Percentiles rank a stretch among this genome's conserved stretches.
Evolutionary conservation across 2,888 invertebrate genomes (phyloP).

Genomic region (Drosophila hamatofila): DNA sequence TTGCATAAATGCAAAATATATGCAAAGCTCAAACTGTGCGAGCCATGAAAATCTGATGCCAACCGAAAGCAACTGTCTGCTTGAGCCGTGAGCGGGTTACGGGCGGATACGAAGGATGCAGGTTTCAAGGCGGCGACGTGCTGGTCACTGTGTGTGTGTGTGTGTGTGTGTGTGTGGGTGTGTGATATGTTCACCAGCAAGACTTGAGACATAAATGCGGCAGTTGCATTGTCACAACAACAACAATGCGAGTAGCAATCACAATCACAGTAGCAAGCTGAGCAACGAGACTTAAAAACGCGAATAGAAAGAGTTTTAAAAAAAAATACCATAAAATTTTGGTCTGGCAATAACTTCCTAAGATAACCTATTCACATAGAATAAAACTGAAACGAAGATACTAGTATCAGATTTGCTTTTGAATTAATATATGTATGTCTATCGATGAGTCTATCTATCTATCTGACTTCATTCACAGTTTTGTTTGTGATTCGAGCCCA

Average conservation of each 20-base stretch:
- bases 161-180: constrained; percentile 13
- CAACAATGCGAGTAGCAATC: constrained; percentile 8
- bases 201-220: constrained; percentile 56
- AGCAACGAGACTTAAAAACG: neutral
- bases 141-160: constrained; percentile 24
- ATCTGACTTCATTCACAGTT: neutral
- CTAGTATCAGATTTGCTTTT: too few relatives aligned
- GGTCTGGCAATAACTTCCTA: too few relatives aligned
- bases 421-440: too few relatives aligned
- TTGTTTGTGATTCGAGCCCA: neutral
- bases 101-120: constrained; percentile 3
- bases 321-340: too few relatives aligned
- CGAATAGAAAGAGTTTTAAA: neutral
- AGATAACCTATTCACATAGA: too few relatives aligned
- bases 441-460: too few relatives aligned
- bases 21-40: constrained; percentile 66
- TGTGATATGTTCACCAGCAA: constrained; percentile 51
- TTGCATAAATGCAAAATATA: constrained; percentile 76
- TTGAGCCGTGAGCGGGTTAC: constrained; percentile 13
- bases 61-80: constrained; percentile 51
- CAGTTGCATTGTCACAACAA: constrained; percentile 44
- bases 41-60: constrained; percentile 54
- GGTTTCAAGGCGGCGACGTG: constrained; percentile 1
- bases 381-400: too few relatives aligned
- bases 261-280: constrained; percentile 13